Base-by-base conservation (phyloP, 2,113 vertebrate species). In the Daphoenositta chrysoptera region DNA sequence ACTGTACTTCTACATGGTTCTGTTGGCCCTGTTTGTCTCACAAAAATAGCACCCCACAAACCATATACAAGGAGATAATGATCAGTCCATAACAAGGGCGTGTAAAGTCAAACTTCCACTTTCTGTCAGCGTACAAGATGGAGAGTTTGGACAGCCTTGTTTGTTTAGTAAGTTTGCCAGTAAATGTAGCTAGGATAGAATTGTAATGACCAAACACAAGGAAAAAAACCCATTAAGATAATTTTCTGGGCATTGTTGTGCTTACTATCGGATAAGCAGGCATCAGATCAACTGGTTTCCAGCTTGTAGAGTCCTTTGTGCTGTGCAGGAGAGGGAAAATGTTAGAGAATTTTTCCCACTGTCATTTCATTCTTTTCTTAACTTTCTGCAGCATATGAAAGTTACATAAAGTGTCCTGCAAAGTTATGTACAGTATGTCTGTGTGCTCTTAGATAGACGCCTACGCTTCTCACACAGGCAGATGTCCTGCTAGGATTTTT, bases 81-180 rank as follows among this genome's bases (percentile, higher is more conserved):
- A 95, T 95, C 93, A 60, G 60, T 60, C 71, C 94, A 76, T 82
- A 93, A 95, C 91, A 92, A 96, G 92, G 93, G 96, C 0, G 86
- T 94, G 87, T 89, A 42, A 75, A 94, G 71, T 48, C 75, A 80
- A 95, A 87, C 82, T 94, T 97, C 91, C 94, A 95, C 76, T 94
- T 96, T 37, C 83, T 86, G 69, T 37, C 83, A 54, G 79, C 1
- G 0, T 53, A 66, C 39, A 63, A 90, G 79, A 94, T 76, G 66
- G 45, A 87, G 84, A 91, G 69, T 82, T 91, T 78, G 80, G 42
- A 83, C 96, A 93, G 83, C 54, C 47, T 91, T 96, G 94, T 96
- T 96, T 96, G 47, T 95, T 96, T 85, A 92, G 90, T 91, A 92
- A 72, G 71, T 66, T 89, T 97, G 89, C 92, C 84, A 96, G 84